A percentile compares a stretch with the other conserved stretches of the same genome.
Conservation (phyloP, 2,113 vertebrate species). For the Charina bottae region DNA sequence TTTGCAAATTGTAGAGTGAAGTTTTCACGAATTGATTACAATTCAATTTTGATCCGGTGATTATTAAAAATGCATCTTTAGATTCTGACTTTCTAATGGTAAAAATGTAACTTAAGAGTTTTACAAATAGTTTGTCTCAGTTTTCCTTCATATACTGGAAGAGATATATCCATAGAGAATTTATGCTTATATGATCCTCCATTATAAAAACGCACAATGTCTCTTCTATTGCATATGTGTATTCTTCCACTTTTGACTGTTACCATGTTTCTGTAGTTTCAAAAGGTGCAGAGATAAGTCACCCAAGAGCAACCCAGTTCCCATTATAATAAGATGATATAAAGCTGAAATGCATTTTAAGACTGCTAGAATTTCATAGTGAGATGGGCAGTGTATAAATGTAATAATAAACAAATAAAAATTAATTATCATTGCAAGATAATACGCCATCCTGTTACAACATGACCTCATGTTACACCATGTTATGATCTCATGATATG, state of each 20-base stretch:
- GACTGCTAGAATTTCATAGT: background rate
- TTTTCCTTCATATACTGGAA: background rate
- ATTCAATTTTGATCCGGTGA: background rate
- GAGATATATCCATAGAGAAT: background rate
- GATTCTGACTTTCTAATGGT: background rate
- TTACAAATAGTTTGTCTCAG: background rate
- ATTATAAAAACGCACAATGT: background rate
- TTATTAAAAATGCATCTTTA: background rate
- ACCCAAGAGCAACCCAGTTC: background rate
- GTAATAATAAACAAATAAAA: too few species aligned
- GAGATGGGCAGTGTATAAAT: too few species aligned
- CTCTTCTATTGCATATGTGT: background rate
- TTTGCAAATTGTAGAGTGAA: background rate
- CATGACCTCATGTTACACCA: background rate
- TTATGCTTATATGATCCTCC: background rate
- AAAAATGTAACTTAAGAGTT: background rate
- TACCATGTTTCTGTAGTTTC: background rate
- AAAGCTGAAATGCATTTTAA: background rate
- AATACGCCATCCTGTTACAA: background rate
- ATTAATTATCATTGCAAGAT: background rate
- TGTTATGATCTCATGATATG: background rate
- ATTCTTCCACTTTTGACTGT: background rate
- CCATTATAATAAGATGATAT: background rate
- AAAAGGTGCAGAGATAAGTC: background rate
- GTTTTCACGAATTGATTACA: background rate